phyloP scores from a whole-genome alignment of 1,140 invertebrate genomes.

The Drosophila sturtevanti region DNA sequence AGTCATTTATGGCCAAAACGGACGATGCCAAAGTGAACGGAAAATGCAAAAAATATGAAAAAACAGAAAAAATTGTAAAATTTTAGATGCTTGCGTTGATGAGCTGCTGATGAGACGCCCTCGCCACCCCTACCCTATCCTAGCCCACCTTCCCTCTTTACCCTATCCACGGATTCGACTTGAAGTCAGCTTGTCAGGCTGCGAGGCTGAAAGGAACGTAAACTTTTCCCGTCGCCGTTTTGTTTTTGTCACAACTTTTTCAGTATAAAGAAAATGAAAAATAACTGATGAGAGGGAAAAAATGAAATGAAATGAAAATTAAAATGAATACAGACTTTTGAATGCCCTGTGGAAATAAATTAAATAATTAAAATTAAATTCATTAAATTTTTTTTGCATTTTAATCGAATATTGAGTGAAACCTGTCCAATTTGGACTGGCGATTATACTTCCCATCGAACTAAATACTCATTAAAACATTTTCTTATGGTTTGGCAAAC shows the following conservation, averaged over 20 bases:
- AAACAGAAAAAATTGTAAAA: constrained; percentile 36
- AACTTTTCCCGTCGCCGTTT: constrained; percentile 68
- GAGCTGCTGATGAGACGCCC: constrained; percentile 71
- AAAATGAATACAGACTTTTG: background rate
- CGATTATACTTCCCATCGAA: too few relatives aligned
- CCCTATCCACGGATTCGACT: constrained; percentile 45
- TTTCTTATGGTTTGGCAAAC: background rate
- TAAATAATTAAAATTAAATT: background rate
- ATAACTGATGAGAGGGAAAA: constrained; percentile 33
- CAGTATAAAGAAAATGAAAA: constrained; percentile 58
- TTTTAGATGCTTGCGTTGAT: constrained; percentile 66
- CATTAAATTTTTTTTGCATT: too few relatives aligned
- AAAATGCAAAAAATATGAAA: constrained; percentile 17
- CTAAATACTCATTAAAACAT: too few relatives aligned
- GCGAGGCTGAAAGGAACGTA: constrained; percentile 20
- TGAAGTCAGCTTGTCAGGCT: constrained; percentile 41
- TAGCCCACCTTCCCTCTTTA: constrained; percentile 10
- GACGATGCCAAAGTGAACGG: constrained; percentile 22
- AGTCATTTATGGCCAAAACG: constrained; percentile 66
- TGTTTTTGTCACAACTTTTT: constrained; percentile 52
- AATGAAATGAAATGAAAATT: constrained; percentile 7
- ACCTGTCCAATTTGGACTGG: too few relatives aligned
- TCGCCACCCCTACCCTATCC: background rate
- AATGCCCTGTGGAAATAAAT: background rate
- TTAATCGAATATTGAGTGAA: too few relatives aligned